Evolutionary conservation across 2,797 vertebrate genomes (phyloP).

Genomic region (Sebastes hubbsi): DNA sequence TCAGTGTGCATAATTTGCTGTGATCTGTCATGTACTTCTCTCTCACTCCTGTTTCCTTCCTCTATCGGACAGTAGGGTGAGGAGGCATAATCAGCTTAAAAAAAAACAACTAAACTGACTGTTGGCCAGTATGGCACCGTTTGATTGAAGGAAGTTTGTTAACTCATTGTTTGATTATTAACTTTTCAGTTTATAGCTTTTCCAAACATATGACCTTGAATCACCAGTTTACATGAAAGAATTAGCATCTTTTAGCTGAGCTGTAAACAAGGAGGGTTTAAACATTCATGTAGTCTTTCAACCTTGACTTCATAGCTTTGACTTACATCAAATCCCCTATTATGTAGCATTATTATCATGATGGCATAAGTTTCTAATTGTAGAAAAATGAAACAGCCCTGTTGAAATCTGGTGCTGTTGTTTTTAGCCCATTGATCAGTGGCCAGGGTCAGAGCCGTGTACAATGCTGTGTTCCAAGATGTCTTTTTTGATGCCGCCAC

Average conservation of each 20-base stretch:
- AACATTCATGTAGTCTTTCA: not conserved
- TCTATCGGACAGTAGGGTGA: conserved; percentile 22
- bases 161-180: not conserved
- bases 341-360: not conserved
- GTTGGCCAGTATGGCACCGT: not conserved
- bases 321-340: not conserved
- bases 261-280: not conserved
- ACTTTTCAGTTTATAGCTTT: not conserved
- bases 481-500: not conserved
- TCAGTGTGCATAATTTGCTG: not conserved
- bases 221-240: not conserved
- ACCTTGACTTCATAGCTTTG: not conserved
- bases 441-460: not conserved
- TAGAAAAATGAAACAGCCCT: not conserved
- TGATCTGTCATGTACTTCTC: conserved; percentile 33
- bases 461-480: not conserved
- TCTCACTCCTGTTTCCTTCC: conserved; percentile 54
- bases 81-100: conserved; percentile 16
- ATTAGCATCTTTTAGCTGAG: not conserved
- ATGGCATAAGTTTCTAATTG: not conserved
- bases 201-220: not conserved
- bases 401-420: not conserved
- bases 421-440: not conserved
- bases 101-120: not conserved
- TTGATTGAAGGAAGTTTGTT: not conserved